These are phyloP conservation scores for Leucania comma DNA, from an alignment of 2,888 invertebrate genomes.

Conservation along the genomic window DNA sequence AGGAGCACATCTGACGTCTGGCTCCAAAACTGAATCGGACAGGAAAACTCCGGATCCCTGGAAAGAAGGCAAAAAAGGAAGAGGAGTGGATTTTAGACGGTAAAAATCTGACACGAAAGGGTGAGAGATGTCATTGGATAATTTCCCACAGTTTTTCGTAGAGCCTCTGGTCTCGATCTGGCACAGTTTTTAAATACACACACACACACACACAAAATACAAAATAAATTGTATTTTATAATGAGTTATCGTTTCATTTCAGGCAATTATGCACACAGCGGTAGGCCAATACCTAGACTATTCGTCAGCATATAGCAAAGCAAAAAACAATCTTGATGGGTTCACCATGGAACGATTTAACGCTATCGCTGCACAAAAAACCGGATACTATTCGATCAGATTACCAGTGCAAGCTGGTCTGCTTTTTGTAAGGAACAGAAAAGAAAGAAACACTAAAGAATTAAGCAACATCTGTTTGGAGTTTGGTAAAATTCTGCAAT, in stretches of 20 bases:
- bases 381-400: slow-evolving; percentile 36
- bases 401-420: slow-evolving; percentile 28
- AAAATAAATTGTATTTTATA: too few relatives aligned
- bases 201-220: too few relatives aligned
- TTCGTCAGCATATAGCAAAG: slow-evolving; percentile 34
- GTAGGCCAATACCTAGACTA: slow-evolving; percentile 46
- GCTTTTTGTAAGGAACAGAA: slow-evolving; percentile 26
- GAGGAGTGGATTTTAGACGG: too few relatives aligned
- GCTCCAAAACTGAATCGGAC: too few relatives aligned
- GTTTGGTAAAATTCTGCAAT: slow-evolving; percentile 41
- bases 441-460: slow-evolving; percentile 14
- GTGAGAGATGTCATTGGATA: too few relatives aligned
- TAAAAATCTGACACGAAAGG: too few relatives aligned
- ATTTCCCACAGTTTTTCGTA: too few relatives aligned
- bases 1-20: too few relatives aligned
- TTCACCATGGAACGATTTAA: slow-evolving; percentile 49
- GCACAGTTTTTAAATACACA: too few relatives aligned
- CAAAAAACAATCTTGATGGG: slow-evolving; percentile 37
- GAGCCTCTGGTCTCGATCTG: too few relatives aligned
- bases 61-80: too few relatives aligned
- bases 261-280: slow-evolving; percentile 34
- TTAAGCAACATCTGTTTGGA: slow-evolving; percentile 32
- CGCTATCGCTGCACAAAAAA: slow-evolving; percentile 36
- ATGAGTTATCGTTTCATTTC: slow-evolving; percentile 1
- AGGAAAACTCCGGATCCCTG: too few relatives aligned